phyloP scores from a whole-genome alignment of 2,113 vertebrate genomes.

The Corythornis madagascariensis region DNA sequence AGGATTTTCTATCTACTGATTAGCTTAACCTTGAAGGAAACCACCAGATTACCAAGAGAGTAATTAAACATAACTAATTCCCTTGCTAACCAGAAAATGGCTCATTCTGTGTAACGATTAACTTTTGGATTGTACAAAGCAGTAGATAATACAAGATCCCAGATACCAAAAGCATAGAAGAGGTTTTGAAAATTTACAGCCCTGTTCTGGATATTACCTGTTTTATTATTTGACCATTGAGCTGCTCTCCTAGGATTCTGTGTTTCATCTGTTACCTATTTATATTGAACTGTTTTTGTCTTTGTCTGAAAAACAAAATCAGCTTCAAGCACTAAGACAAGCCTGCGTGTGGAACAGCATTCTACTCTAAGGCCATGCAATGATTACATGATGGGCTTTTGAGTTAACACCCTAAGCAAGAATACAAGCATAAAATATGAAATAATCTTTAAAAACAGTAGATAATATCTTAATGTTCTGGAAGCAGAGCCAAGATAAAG shows the following conservation, averaged over 20 bases:
- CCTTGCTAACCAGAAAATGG: background rate
- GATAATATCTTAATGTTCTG: background rate
- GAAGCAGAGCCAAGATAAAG: background rate
- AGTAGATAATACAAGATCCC: background rate
- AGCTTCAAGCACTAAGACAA: background rate
- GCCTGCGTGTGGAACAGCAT: background rate
- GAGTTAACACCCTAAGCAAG: background rate
- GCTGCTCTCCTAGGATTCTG: background rate
- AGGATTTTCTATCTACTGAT: background rate
- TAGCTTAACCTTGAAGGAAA: conserved; percentile 31
- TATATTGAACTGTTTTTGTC: background rate
- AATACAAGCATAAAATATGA: background rate
- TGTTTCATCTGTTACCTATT: background rate
- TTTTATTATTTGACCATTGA: background rate
- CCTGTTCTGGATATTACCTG: background rate
- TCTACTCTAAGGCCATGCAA: background rate
- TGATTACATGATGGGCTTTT: background rate
- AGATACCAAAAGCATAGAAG: background rate
- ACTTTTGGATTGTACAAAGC: background rate
- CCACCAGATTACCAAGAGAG: background rate
- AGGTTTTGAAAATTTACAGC: background rate
- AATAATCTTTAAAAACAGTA: background rate
- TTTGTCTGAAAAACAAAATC: background rate
- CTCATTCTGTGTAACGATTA: conserved; percentile 45
- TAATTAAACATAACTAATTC: conserved; percentile 43